Percentiles rank a stretch among this genome's conserved stretches.
phyloP scores from a whole-genome alignment of 2,888 invertebrate genomes.

The Synanthedon tipuliformis region DNA sequence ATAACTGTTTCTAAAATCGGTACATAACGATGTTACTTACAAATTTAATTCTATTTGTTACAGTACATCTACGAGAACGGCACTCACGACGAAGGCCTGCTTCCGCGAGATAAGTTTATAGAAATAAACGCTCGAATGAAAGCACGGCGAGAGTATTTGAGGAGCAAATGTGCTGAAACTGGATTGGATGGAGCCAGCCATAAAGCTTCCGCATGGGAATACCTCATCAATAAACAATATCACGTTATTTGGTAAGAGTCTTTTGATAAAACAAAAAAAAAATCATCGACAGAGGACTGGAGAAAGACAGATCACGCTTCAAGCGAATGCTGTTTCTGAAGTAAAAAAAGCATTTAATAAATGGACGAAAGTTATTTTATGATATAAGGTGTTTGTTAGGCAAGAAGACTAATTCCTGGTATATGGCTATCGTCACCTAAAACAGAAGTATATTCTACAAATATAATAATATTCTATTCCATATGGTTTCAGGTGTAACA shows the following conservation, averaged over 20 bases:
- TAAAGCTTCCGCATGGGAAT: slow-evolving; percentile 87
- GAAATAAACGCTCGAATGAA: slow-evolving; percentile 73
- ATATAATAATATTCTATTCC: background rate
- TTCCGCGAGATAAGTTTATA: slow-evolving; percentile 63
- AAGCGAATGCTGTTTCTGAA: too few relatives aligned
- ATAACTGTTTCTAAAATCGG: too few relatives aligned
- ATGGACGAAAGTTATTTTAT: too few relatives aligned
- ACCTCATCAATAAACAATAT: slow-evolving; percentile 82
- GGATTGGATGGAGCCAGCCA: slow-evolving; percentile 73
- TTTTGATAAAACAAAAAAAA: background rate
- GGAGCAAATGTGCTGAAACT: slow-evolving; percentile 70
- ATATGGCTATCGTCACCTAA: too few relatives aligned
- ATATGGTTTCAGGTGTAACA: slow-evolving; percentile 74
- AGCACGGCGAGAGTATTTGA: slow-evolving; percentile 68
- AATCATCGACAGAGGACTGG: slow-evolving; percentile 3
- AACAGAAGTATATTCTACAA: too few relatives aligned
- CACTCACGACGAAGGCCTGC: slow-evolving; percentile 46
- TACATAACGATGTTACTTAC: too few relatives aligned
- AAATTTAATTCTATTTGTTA: slow-evolving; percentile 25
- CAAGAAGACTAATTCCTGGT: too few relatives aligned
- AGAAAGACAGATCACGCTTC: background rate
- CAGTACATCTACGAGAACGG: slow-evolving; percentile 63
- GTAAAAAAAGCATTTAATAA: too few relatives aligned
- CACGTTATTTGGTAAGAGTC: slow-evolving; percentile 79
- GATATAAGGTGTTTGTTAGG: too few relatives aligned